phyloP scores from a whole-genome alignment of 2,888 invertebrate species.

The Microctonus aethiopoides region DNA sequence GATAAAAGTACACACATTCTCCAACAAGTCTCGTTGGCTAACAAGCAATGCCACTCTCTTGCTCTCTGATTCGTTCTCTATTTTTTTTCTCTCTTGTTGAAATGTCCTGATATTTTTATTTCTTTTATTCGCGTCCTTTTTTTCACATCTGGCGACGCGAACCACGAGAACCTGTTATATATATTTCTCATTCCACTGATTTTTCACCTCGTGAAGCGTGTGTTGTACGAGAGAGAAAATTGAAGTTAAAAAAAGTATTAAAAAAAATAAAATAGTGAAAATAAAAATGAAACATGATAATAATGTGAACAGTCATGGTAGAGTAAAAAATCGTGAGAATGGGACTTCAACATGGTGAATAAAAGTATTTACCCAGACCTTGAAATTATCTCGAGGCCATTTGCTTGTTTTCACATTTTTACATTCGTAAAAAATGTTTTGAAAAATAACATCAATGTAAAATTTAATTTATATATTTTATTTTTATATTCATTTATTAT shows the following conservation, averaged over 20 bases:
- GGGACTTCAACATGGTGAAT: not conserved
- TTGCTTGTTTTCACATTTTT: too few species aligned
- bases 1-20: conserved; percentile 34
- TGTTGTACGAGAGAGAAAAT: not conserved
- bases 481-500: too few species aligned
- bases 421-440: not conserved
- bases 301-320: not conserved
- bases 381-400: too few species aligned
- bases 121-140: conserved; percentile 15
- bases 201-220: conserved; percentile 25
- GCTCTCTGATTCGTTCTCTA: not conserved
- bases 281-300: not conserved
- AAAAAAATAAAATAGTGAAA: conserved; percentile 2
- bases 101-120: not conserved
- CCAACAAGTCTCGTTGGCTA: conserved; percentile 1
- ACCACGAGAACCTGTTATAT: not conserved
- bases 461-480: too few species aligned
- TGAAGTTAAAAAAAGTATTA: not conserved
- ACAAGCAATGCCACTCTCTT: conserved; percentile 10
- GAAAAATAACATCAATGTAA: too few species aligned
- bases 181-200: not conserved
- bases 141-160: not conserved
- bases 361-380: too few species aligned
- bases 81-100: conserved; percentile 8
- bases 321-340: not conserved